A percentile compares a stretch with the other conserved stretches of the same genome.
phyloP scores from a whole-genome alignment of 2,113 vertebrate species.

The Chascanopsetta lugubris region DNA sequence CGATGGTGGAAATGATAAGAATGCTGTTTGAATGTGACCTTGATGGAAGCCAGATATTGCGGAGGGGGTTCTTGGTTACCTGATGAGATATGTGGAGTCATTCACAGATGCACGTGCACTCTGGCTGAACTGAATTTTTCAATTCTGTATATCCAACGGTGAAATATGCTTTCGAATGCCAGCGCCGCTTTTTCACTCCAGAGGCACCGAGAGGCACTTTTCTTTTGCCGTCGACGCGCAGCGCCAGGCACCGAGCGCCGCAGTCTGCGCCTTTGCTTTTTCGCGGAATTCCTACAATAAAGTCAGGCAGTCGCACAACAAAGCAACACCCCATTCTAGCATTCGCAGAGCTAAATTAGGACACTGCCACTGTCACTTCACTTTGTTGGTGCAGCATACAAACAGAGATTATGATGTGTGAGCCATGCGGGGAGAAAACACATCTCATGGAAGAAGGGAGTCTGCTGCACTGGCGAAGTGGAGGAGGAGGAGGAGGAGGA shows the following conservation, averaged over 20 bases:
- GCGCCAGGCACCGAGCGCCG: not conserved
- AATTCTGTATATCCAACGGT: constrained; percentile 1
- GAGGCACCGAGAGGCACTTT: constrained; percentile 18
- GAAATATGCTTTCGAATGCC: constrained; percentile 8
- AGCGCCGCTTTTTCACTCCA: constrained; percentile 36
- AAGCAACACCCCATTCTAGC: not conserved
- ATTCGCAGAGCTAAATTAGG: constrained; percentile 6
- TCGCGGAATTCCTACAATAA: constrained; percentile 9
- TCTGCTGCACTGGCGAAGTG: constrained; percentile 34
- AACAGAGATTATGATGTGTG: not conserved
- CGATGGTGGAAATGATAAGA: not conserved
- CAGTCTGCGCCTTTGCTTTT: not conserved
- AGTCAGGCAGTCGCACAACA: constrained; percentile 6
- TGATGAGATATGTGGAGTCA: too few species aligned
- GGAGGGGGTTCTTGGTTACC: too few species aligned
- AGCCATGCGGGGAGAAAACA: constrained; percentile 10
- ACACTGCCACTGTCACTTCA: not conserved
- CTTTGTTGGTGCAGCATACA: constrained; percentile 11
- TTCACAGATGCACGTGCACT: not conserved
- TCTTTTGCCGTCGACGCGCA: not conserved
- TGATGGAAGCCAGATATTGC: not conserved
- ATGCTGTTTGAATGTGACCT: not conserved
- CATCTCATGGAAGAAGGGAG: constrained; percentile 1
- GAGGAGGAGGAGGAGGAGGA: constrained; percentile 18
- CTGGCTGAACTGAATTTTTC: not conserved